Evolutionary conservation across 53 echinoderm and acorn worm genomes (phyloP), one percentile per base, ranked within the genome.

Genomic region (Hippasteria phrygiana): DNA sequence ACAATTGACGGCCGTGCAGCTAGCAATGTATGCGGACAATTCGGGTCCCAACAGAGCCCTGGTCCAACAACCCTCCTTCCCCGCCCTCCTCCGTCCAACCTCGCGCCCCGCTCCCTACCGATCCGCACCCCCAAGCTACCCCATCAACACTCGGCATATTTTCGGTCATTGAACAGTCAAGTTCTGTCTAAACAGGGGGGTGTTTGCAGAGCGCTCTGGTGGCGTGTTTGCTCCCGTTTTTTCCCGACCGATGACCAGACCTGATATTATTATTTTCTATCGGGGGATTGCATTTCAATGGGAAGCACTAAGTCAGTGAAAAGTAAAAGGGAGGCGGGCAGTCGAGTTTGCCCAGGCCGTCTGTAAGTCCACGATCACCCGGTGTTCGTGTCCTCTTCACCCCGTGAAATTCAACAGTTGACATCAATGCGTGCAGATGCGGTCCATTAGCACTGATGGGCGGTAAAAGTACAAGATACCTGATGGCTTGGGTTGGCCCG

Each of bases 341-440:
- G n/a, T 32, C 82, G 45, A 66, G 64, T 41, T 66, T 66, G 28
- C 82, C 66, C 66, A 11, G 26, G 82, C 82, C 82, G 66, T 43
- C 43, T 36, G 26, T 33, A 66, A 65, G 65, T 46, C 64, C 65
- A 42, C 27, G 45, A 65, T 64, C 66, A 42, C 64, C 65, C 65
- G 82, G 82, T 82, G 82, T 82, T 24, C 64, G 82, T 82, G 82
- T 82, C 82, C 66, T 66, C 82, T 82, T 82, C 82, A 82, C 82
- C 65, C 42, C 65, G 38, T 66, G 33, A 82, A 82, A 82, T 82
- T 82, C 82, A 82, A 82, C 82, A 82, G 82, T 82, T 82, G 82
- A 82, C 82, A 82, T 82, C 82, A 82, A 82, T 82, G 82, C 82
- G 64, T 32, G 82, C 66, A 82, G 82, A 65, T 82, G 82, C 82